These are phyloP conservation scores for Eretmocerus hayati DNA, from an alignment of 2,888 invertebrate species.

Conservation along the genomic window DNA sequence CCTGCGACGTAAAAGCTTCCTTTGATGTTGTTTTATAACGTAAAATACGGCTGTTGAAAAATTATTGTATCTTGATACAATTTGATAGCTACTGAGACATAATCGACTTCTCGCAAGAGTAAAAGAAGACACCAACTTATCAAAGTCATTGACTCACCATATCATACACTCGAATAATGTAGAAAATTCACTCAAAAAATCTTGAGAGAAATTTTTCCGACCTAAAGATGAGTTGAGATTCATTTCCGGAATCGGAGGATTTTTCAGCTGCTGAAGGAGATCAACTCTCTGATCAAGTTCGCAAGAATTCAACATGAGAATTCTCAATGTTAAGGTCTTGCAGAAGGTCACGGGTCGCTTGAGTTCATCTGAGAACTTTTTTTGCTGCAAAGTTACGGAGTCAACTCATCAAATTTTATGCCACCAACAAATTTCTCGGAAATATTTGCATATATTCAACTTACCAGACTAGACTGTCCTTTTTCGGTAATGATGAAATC, in stretches of 20 bases:
- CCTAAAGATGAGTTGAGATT: conserved; percentile 14
- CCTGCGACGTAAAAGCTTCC: too few relatives aligned
- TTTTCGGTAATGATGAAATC: conserved; percentile 45
- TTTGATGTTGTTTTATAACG: too few relatives aligned
- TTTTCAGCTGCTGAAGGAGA: conserved; percentile 33
- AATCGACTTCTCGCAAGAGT: not conserved
- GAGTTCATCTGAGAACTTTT: conserved; percentile 21
- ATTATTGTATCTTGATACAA: not conserved
- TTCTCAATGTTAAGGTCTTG: conserved; percentile 24
- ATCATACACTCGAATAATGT: conserved; percentile 37
- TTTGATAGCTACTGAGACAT: not conserved
- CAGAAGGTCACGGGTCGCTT: conserved; percentile 34
- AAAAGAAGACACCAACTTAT: not conserved
- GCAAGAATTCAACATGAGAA: conserved; percentile 30
- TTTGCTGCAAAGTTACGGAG: not conserved
- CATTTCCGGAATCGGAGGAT: conserved; percentile 26
- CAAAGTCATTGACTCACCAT: conserved; percentile 35
- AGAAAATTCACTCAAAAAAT: conserved; percentile 25
- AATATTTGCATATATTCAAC: not conserved
- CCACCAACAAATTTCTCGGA: not conserved
- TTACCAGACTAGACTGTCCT: conserved; percentile 38
- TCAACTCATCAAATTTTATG: not conserved
- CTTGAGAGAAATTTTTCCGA: conserved; percentile 10
- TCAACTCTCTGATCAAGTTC: conserved; percentile 34
- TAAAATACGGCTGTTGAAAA: too few relatives aligned